Evolutionary conservation across 2,113 vertebrate species (phyloP).

Genomic region (Planiliza haematocheilus): DNA sequence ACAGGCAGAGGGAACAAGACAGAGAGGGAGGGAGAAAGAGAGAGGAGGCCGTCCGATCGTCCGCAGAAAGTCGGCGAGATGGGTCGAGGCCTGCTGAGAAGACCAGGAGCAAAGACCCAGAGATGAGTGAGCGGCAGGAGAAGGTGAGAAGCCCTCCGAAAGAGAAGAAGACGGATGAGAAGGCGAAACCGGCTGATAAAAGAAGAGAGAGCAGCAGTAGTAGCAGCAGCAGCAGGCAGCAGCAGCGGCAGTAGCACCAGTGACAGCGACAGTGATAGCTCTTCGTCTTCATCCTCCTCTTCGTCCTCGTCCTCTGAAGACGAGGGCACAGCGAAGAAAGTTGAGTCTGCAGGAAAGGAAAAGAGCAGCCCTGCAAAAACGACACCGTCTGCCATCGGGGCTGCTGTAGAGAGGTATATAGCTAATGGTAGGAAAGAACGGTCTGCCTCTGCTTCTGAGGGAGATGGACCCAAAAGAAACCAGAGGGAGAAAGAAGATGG

Average conservation of each 20-base stretch:
- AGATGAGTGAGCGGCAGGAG: constrained; percentile 8
- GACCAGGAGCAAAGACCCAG: constrained; percentile 8
- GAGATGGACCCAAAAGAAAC: background rate
- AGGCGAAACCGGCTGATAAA: constrained; percentile 44
- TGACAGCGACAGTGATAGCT: constrained; percentile 76
- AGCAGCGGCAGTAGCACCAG: constrained; percentile 45
- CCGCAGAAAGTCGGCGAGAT: constrained; percentile 15
- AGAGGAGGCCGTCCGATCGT: background rate
- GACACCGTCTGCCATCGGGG: constrained; percentile 30
- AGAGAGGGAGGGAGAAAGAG: constrained; percentile 17
- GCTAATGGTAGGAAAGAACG: constrained; percentile 60
- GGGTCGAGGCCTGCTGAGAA: background rate
- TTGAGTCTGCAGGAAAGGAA: constrained; percentile 5
- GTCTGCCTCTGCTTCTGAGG: constrained; percentile 8
- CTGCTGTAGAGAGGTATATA: constrained; percentile 54
- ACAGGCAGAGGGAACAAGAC: constrained; percentile 23
- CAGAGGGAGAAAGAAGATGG: constrained; percentile 27
- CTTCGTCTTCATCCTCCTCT: constrained; percentile 78
- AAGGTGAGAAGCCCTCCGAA: constrained; percentile 37
- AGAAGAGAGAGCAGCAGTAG: constrained; percentile 61
- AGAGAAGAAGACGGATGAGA: constrained; percentile 28
- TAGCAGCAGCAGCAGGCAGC: constrained; percentile 41
- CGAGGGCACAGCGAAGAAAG: constrained; percentile 50
- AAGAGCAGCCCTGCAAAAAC: constrained; percentile 12
- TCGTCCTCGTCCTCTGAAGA: constrained; percentile 77